These are phyloP conservation scores for Festucalex cinctus DNA, from an alignment of 2,113 vertebrate genomes.

Conservation along the genomic window DNA sequence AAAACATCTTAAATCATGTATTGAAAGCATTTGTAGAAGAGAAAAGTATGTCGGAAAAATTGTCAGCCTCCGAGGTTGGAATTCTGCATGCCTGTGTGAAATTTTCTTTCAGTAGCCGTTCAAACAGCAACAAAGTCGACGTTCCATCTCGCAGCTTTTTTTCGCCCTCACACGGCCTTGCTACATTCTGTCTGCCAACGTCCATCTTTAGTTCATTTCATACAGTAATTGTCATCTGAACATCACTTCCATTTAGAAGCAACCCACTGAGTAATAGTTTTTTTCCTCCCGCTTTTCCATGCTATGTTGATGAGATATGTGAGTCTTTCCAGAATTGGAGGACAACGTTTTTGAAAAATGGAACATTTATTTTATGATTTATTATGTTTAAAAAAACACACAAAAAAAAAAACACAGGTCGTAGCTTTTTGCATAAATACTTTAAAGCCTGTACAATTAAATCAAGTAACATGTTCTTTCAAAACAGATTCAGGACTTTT, in stretches of 20 bases:
- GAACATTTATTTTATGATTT: too few species aligned
- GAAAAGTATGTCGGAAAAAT: background rate
- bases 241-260: background rate
- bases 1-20: background rate
- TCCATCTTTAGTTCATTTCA: background rate
- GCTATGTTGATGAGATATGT: background rate
- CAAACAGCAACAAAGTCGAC: slow-evolving; percentile 21
- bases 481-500: too few species aligned
- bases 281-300: too few species aligned
- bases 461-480: too few species aligned
- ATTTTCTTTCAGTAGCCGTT: slow-evolving; percentile 40
- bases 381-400: too few species aligned
- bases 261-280: background rate
- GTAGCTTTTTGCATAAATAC: too few species aligned
- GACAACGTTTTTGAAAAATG: background rate
- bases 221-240: background rate
- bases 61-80: slow-evolving; percentile 3
- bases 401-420: too few species aligned
- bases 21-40: background rate
- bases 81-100: slow-evolving; percentile 62
- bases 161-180: slow-evolving; percentile 9
- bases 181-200: slow-evolving; percentile 19
- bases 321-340: background rate
- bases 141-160: background rate
- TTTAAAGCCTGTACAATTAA: too few species aligned